A percentile compares a stretch with the other conserved stretches of the same genome.
phyloP scores from a whole-genome alignment of 2,797 vertebrate species.

The Falco rusticolus region DNA sequence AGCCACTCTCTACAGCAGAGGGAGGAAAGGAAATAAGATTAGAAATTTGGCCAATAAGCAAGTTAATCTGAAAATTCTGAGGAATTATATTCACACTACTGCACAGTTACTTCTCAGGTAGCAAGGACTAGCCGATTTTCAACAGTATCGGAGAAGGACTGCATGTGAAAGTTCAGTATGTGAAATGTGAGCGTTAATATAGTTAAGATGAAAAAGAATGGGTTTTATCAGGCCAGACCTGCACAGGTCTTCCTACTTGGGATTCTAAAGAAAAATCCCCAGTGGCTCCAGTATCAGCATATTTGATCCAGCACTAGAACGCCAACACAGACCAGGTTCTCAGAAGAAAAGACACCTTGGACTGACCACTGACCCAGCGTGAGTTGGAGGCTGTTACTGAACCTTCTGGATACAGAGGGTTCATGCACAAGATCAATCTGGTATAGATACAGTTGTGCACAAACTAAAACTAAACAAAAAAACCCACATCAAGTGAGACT shows the following conservation, averaged over 20 bases:
- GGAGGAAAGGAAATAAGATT: background rate
- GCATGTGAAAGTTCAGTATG: background rate
- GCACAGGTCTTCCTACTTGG: background rate
- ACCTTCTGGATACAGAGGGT: background rate
- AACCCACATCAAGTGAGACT: background rate
- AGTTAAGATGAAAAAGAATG: background rate
- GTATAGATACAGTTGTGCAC: background rate
- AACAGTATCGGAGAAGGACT: background rate
- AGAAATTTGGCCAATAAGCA: background rate
- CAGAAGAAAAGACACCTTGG: background rate
- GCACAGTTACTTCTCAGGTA: background rate
- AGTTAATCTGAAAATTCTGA: background rate
- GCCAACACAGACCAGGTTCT: background rate
- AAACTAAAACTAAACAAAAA: background rate
- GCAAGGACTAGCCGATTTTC: background rate
- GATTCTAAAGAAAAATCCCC: background rate
- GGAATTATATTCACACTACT: background rate
- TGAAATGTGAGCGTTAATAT: background rate
- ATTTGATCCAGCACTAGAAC: background rate
- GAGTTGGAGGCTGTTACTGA: background rate
- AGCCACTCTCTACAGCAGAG: slow-evolving; percentile 38
- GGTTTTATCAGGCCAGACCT: background rate
- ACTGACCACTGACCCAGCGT: background rate
- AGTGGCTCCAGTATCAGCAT: background rate
- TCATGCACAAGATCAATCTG: background rate